Conservation (phyloP, 2,113 vertebrate species). For the Tichodroma muraria region DNA sequence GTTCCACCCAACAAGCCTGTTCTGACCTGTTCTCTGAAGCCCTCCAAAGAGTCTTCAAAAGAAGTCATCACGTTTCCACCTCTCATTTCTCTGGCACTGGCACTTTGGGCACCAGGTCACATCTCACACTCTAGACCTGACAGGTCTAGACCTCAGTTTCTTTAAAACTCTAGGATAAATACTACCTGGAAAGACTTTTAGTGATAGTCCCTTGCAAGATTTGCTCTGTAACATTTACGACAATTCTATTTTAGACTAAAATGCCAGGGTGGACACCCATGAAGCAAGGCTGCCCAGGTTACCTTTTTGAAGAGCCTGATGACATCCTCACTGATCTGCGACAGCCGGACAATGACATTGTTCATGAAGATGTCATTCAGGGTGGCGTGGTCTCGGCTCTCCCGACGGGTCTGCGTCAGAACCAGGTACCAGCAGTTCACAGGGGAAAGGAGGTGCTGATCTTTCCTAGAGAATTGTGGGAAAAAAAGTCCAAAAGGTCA, state of each 20-base stretch:
- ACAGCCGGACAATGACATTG: conserved; percentile 94
- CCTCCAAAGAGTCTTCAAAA: background rate
- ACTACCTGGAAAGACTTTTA: background rate
- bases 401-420: conserved; percentile 90
- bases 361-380: conserved; percentile 98
- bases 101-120: background rate
- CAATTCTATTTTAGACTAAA: background rate
- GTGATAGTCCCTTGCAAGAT: background rate
- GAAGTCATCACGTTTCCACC: background rate
- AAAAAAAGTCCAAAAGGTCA: background rate
- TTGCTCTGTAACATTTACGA: background rate
- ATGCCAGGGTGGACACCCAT: background rate
- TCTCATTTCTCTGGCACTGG: background rate
- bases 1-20: background rate
- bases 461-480: conserved; percentile 77
- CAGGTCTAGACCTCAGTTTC: background rate
- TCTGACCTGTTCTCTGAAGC: background rate
- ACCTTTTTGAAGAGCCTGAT: conserved; percentile 99
- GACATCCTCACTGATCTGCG: conserved; percentile 96
- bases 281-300: background rate
- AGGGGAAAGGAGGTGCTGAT: conserved; percentile 92
- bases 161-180: background rate
- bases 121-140: background rate
- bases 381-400: conserved; percentile 95
- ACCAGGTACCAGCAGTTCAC: conserved; percentile 99